A percentile compares a stretch with the other conserved stretches of the same genome.
Conservation (phyloP, 2,888 invertebrate species). For the Eurytoma californica region DNA sequence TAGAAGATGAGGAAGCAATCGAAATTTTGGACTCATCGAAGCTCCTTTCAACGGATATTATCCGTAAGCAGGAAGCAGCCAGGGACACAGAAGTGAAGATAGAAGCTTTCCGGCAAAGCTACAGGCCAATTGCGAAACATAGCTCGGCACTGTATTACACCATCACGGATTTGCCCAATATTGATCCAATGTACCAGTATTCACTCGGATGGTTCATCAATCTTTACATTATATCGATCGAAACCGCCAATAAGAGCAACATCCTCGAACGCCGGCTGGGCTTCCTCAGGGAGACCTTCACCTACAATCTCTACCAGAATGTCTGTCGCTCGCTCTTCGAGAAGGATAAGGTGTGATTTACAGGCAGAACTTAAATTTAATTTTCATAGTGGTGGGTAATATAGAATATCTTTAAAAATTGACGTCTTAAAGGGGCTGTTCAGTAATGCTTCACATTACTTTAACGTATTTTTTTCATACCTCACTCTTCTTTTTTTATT, state of each 20-base stretch:
- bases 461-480: too few species aligned
- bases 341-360: conserved; percentile 83
- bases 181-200: conserved; percentile 94
- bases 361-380: background rate
- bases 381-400: too few species aligned
- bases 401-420: too few species aligned
- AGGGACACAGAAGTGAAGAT: conserved; percentile 86
- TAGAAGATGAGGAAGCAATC: conserved; percentile 94
- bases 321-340: conserved; percentile 91
- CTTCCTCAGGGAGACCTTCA: conserved; percentile 85
- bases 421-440: too few species aligned
- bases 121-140: conserved; percentile 86
- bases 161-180: conserved; percentile 87
- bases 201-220: conserved; percentile 91
- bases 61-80: conserved; percentile 87
- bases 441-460: too few species aligned
- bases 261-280: conserved; percentile 83
- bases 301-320: conserved; percentile 87
- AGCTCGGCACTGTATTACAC: conserved; percentile 89
- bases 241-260: conserved; percentile 84
- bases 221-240: conserved; percentile 86
- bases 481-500: too few species aligned
- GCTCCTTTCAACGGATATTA: conserved; percentile 86
- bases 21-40: conserved; percentile 92
- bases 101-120: conserved; percentile 84